phyloP scores from a whole-genome alignment of 2,113 vertebrate genomes.

The Epinephelus fuscoguttatus region DNA sequence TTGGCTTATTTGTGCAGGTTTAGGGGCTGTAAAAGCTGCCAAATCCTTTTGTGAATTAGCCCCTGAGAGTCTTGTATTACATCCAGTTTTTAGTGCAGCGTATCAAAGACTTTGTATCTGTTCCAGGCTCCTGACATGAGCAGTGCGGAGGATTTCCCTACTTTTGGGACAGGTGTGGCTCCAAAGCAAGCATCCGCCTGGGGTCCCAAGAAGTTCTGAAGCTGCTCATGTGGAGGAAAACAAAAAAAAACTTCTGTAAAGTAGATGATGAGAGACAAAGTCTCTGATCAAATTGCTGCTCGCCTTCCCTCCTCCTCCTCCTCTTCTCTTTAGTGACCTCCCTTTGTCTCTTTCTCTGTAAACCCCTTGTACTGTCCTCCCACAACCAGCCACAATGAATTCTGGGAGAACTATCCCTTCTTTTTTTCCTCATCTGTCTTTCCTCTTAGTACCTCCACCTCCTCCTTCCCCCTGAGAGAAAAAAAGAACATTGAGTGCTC shows the following conservation, averaged over 20 bases:
- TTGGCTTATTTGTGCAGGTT: too few relatives aligned
- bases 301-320: conserved; percentile 50
- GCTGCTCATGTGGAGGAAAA: conserved; percentile 13
- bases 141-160: conserved; percentile 89
- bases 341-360: conserved; percentile 44
- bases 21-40: too few relatives aligned
- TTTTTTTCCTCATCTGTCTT: conserved; percentile 27
- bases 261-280: conserved; percentile 58
- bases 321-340: conserved; percentile 44
- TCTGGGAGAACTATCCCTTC: conserved; percentile 63
- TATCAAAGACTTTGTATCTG: neutral
- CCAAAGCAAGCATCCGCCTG: conserved; percentile 87
- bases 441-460: conserved; percentile 34
- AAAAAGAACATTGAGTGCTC: conserved; percentile 38
- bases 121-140: conserved; percentile 88
- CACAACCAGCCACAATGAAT: conserved; percentile 71
- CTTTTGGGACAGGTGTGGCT: conserved; percentile 84
- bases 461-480: conserved; percentile 4
- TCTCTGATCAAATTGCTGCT: conserved; percentile 74
- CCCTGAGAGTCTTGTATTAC: too few relatives aligned
- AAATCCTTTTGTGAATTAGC: too few relatives aligned
- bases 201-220: conserved; percentile 89
- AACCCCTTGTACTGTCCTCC: conserved; percentile 37
- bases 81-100: too few relatives aligned
- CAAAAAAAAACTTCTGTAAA: conserved; percentile 40